Evolutionary conservation across 2,888 invertebrate species (phyloP).

Genomic region (Conchocele bisecta): DNA sequence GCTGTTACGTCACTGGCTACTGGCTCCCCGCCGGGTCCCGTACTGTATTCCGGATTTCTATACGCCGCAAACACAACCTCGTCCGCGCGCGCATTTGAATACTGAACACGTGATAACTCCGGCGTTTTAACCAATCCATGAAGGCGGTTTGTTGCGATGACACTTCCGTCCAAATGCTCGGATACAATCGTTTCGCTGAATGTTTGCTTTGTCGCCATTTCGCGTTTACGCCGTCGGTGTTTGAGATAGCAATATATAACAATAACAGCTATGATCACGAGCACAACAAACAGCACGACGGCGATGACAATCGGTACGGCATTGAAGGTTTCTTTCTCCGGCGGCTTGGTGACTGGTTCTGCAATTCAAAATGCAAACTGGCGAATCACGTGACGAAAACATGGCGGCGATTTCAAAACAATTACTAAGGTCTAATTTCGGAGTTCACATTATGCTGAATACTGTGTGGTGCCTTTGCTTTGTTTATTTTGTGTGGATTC

Average conservation of each 20-base stretch:
- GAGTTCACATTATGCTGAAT: too few species aligned
- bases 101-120: constrained; percentile 26
- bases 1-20: too few species aligned
- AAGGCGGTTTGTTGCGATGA: constrained; percentile 29
- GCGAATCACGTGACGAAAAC: too few species aligned
- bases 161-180: constrained; percentile 27
- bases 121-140: constrained; percentile 31
- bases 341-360: constrained; percentile 1
- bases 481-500: too few species aligned
- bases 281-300: constrained; percentile 40
- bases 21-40: background rate
- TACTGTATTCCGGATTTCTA: constrained; percentile 6
- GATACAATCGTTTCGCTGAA: constrained; percentile 34
- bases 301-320: constrained; percentile 43
- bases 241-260: constrained; percentile 10
- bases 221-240: background rate
- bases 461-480: too few species aligned
- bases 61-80: constrained; percentile 2
- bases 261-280: constrained; percentile 42
- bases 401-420: too few species aligned
- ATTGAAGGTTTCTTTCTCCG: constrained; percentile 26
- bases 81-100: background rate
- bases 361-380: constrained; percentile 10
- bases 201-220: constrained; percentile 2
- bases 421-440: too few species aligned